Evolutionary conservation across 2,113 vertebrate genomes (phyloP), one percentile per base, ranked within the genome.

Genomic region (Hemibates koningsi): DNA sequence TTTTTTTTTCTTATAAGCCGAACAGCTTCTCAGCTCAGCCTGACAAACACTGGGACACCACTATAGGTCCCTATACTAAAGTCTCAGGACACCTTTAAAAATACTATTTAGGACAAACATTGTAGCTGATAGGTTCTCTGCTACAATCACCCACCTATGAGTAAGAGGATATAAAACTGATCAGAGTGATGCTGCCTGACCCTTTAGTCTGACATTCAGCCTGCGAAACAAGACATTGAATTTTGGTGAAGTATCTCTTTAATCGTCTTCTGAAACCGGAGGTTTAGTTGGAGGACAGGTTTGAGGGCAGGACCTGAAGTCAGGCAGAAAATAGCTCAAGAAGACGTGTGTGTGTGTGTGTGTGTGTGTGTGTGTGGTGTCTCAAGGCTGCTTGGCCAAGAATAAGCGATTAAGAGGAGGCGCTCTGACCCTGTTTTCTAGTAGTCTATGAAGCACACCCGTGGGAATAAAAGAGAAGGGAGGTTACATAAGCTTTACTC

Each of bases 341-440:
- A 81, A 80, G 85, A 82, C 29, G 6, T 80, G 66, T 71, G 88
- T 19, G 56, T 53, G 76, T 38, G 50, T 36, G 82, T 59, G 84
- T 29, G 80, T 24, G 80, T 29, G 41, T 43, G 71, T 78, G 53
- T 80, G 81, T 63, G 81, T 29, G 84, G 29, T 17, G 45, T 88
- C 36, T 88, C 79, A 84, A 80, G 80, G 81, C 82, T 61, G 63
- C 88, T 79, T 85, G 27, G 41, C 84, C 89, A 85, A 79, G 88
- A 90, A 90, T 38, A 88, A 84, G 85, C 29, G 81, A 91, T 94
- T 93, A 93, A 86, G 66, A 71, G 63, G 81, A 92, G 86, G 88
- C 59, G 84, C 38, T 82, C 87, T 93, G 90, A 94, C 92, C 92
- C 85, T 17, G 68, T 92, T 94, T 90, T 68, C 83, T 85, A 54